These are phyloP conservation scores for Alethe diademata DNA, from an alignment of 2,113 vertebrate species.

Conservation along the genomic window DNA sequence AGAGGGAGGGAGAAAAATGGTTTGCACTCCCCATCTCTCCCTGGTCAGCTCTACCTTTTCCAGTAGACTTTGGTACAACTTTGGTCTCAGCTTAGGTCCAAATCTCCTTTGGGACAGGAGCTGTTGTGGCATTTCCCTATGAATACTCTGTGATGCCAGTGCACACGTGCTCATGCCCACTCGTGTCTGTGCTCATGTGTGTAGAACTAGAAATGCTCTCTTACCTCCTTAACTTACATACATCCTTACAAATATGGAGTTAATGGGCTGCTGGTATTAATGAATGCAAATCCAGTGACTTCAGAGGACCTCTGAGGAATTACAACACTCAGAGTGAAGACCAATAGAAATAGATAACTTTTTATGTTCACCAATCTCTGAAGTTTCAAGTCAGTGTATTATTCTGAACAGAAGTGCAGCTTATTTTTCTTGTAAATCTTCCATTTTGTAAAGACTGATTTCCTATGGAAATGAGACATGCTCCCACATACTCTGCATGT, in stretches of 20 bases:
- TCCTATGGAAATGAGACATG: neutral
- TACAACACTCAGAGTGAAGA: neutral
- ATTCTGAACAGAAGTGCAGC: neutral
- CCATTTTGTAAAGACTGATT: neutral
- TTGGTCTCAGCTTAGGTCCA: neutral
- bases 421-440: neutral
- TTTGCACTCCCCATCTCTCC: neutral
- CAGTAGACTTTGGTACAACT: neutral
- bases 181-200: fast-evolving
- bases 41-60: neutral
- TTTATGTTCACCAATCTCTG: neutral
- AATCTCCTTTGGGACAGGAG: neutral
- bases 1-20: neutral
- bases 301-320: neutral
- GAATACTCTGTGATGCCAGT: neutral
- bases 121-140: neutral
- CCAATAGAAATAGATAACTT: neutral
- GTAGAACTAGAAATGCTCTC: neutral
- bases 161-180: neutral
- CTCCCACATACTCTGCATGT: neutral
- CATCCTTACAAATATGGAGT: neutral
- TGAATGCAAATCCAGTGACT: neutral
- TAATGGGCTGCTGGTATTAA: neutral
- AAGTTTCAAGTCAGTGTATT: neutral
- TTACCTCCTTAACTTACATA: neutral